Conservation (phyloP, 1,140 invertebrate species). For the Phenacoccus solenopsis region DNA sequence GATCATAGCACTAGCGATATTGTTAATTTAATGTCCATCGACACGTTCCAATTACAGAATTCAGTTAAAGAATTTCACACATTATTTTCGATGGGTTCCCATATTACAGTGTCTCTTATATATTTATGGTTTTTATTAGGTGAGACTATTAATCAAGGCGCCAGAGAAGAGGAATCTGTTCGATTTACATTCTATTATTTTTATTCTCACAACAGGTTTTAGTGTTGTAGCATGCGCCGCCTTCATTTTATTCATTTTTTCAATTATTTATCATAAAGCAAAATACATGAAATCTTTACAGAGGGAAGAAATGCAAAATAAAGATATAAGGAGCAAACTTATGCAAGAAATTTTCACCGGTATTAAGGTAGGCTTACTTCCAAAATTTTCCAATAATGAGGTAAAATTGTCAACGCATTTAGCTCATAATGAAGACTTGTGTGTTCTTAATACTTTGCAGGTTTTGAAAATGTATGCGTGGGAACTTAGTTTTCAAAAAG, state of each 20-base stretch:
- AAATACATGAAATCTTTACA: slow-evolving; percentile 68
- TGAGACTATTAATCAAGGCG: no score
- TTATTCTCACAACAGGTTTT: no score
- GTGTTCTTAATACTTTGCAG: not conserved
- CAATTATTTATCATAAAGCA: slow-evolving; percentile 77
- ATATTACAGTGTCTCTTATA: slow-evolving; percentile 76
- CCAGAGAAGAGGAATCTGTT: no score
- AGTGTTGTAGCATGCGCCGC: slow-evolving; percentile 79
- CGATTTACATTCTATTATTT: no score
- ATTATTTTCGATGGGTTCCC: slow-evolving; percentile 91
- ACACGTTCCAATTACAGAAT: slow-evolving; percentile 72
- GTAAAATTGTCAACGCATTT: no score
- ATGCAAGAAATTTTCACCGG: slow-evolving; percentile 94
- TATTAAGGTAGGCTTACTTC: slow-evolving; percentile 69
- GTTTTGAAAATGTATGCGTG: slow-evolving; percentile 35
- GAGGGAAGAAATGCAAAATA: slow-evolving; percentile 79
- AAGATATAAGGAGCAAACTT: slow-evolving; percentile 81
- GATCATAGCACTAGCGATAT: slow-evolving; percentile 81
- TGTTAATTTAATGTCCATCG: slow-evolving; percentile 87
- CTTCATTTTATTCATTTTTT: slow-evolving; percentile 84
- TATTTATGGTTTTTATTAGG: slow-evolving; percentile 75
- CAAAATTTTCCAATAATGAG: no score
- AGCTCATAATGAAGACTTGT: not conserved
- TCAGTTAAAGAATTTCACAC: slow-evolving; percentile 82
- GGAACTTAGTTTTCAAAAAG: slow-evolving; percentile 34